A percentile compares a stretch with the other conserved stretches of the same genome.
Evolutionary conservation across 64 coral and sea anemone species (phyloP).

Genomic region (Montipora capricornis): DNA sequence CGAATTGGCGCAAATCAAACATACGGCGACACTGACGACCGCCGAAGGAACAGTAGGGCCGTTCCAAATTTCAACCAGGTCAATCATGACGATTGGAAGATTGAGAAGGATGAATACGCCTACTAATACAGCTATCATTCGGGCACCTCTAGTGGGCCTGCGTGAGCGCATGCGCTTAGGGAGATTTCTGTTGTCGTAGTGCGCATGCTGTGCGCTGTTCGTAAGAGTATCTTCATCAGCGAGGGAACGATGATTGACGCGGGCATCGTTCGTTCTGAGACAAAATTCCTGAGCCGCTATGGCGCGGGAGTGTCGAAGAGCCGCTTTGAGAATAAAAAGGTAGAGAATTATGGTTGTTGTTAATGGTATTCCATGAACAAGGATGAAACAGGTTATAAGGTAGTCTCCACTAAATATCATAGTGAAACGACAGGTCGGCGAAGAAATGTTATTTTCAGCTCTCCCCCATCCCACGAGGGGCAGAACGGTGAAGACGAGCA

Average conservation of each 20-base stretch:
- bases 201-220: neutral
- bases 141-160: conserved; percentile 50
- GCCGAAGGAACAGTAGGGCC: conserved; percentile 11
- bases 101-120: conserved; percentile 86
- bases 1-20: conserved; percentile 83
- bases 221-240: neutral
- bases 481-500: conserved; percentile 26
- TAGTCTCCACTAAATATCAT: conserved; percentile 30
- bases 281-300: conserved; percentile 34
- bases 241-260: neutral
- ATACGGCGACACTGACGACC: conserved; percentile 60
- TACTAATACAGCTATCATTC: conserved; percentile 69
- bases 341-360: conserved; percentile 63
- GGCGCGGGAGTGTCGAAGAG: conserved; percentile 24
- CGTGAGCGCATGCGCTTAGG: neutral
- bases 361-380: conserved; percentile 69
- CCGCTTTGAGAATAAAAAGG: conserved; percentile 78
- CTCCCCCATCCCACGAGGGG: conserved; percentile 33
- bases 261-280: neutral
- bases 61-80: conserved; percentile 74
- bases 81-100: conserved; percentile 82
- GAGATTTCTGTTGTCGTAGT: neutral
- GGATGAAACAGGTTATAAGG: conserved; percentile 11
- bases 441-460: neutral
- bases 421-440: conserved; percentile 64